Evolutionary conservation across 2,888 invertebrate species (phyloP).

Genomic region (Philereme vetulata): DNA sequence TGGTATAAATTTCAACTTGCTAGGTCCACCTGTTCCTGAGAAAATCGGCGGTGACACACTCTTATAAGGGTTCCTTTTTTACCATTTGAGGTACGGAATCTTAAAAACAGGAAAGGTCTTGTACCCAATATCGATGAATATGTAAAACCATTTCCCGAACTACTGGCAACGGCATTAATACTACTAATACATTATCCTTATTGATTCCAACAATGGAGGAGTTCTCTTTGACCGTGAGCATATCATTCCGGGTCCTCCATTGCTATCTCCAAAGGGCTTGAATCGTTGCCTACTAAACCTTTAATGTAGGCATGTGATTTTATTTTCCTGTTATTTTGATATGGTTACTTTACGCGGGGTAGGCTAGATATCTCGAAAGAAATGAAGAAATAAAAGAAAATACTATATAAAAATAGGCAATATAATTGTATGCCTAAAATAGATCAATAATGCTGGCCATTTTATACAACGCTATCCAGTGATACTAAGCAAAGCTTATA

Average conservation of each 20-base stretch:
- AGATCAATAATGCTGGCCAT: too few relatives aligned
- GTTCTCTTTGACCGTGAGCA: slow-evolving; percentile 69
- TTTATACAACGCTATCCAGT: too few relatives aligned
- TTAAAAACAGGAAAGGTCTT: slow-evolving; percentile 14
- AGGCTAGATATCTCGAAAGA: not conserved
- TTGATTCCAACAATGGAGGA: slow-evolving; percentile 70
- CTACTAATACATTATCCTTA: slow-evolving; percentile 77
- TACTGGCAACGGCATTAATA: slow-evolving; percentile 67
- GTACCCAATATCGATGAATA: slow-evolving; percentile 12
- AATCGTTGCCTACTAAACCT: slow-evolving; percentile 73
- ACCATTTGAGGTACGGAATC: too few relatives aligned
- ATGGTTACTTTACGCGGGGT: slow-evolving; percentile 43
- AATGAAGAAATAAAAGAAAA: not conserved
- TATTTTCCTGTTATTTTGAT: slow-evolving; percentile 72
- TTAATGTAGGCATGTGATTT: slow-evolving; percentile 80
- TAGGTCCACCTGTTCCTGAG: too few relatives aligned
- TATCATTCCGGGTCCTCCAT: slow-evolving; percentile 55
- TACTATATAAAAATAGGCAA: too few relatives aligned
- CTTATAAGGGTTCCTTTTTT: too few relatives aligned
- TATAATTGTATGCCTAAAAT: too few relatives aligned
- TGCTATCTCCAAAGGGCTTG: slow-evolving; percentile 64
- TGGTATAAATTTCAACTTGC: too few relatives aligned
- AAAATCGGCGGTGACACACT: too few relatives aligned
- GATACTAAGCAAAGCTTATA: too few relatives aligned
- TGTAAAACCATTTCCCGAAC: slow-evolving; percentile 45